Percentiles rank a stretch among this genome's conserved stretches.
phyloP scores from a whole-genome alignment of 2,113 vertebrate species.

The Poicephalus meyeri region DNA sequence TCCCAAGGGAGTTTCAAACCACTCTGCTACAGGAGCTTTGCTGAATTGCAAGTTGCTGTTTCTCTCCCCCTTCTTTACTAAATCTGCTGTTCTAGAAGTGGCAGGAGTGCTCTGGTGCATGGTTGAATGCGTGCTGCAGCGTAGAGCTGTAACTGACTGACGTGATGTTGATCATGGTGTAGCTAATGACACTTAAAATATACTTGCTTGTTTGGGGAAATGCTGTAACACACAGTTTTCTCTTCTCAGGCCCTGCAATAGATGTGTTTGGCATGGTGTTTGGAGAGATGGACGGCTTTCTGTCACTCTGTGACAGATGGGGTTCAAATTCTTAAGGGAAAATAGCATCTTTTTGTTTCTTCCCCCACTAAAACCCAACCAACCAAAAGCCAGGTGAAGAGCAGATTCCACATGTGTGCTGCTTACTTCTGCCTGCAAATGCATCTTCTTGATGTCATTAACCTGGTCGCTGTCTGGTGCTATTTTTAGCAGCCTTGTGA shows the following conservation, averaged over 20 bases:
- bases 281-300: background rate
- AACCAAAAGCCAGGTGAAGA: background rate
- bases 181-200: background rate
- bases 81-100: background rate
- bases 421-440: background rate
- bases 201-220: background rate
- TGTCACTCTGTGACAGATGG: background rate
- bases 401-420: fast-evolving
- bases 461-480: background rate
- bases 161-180: background rate
- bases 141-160: background rate
- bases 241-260: background rate
- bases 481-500: conserved; percentile 14
- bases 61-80: conserved; percentile 15
- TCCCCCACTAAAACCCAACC: background rate
- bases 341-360: background rate
- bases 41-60: background rate
- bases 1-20: background rate
- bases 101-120: background rate
- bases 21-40: background rate
- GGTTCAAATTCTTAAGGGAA: background rate
- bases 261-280: background rate
- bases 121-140: background rate
- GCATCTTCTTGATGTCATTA: conserved; percentile 12
- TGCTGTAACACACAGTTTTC: background rate